These are phyloP conservation scores for Globodera ellingtonae DNA, from an alignment of 1,140 invertebrate species.

Conservation along the genomic window DNA sequence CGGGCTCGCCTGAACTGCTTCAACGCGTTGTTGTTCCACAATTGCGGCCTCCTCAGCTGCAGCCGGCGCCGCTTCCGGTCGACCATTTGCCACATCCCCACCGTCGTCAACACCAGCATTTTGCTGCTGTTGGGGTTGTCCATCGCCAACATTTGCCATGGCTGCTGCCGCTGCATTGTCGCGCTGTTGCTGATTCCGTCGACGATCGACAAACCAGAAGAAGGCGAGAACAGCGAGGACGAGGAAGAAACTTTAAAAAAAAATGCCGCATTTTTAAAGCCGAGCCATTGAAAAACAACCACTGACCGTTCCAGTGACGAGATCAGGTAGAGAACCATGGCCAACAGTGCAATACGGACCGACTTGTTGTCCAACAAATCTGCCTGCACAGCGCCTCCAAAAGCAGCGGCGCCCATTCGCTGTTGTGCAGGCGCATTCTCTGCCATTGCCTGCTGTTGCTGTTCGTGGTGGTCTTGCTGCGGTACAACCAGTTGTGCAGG, in stretches of 20 bases:
- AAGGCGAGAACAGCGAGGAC: background rate
- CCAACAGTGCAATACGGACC: constrained; percentile 12
- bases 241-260: background rate
- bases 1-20: background rate
- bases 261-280: background rate
- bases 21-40: background rate
- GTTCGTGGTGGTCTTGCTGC: too few relatives aligned
- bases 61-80: too few relatives aligned
- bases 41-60: too few relatives aligned
- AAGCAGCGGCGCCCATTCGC: constrained; percentile 2
- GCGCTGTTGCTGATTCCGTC: background rate
- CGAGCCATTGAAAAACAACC: background rate
- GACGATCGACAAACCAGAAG: background rate
- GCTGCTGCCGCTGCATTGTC: background rate
- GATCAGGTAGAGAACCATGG: constrained; percentile 3
- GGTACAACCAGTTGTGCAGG: background rate
- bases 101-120: background rate
- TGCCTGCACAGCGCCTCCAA: background rate
- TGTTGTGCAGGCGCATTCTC: constrained; percentile 2
- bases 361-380: constrained; percentile 23
- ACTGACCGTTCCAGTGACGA: constrained; percentile 13
- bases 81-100: background rate
- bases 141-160: background rate
- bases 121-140: background rate
- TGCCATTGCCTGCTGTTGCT: background rate